These are phyloP conservation scores for Pectinophora gossypiella DNA, from an alignment of 1,140 invertebrate species.

Conservation along the genomic window DNA sequence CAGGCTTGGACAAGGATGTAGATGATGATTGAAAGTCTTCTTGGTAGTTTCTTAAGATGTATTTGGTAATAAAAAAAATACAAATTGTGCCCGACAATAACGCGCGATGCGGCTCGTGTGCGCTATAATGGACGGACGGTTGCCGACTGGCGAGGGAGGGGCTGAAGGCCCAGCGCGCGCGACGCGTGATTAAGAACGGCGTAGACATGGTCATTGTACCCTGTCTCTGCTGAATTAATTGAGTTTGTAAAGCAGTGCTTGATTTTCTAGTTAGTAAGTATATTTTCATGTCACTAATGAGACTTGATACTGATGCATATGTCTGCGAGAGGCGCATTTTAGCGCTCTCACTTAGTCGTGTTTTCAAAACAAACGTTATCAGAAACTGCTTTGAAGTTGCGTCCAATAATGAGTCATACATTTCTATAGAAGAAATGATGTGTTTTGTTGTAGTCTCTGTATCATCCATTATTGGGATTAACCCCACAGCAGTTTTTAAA, in stretches of 20 bases:
- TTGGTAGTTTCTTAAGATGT: too few species aligned
- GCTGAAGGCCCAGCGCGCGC: too few species aligned
- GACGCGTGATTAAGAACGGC: too few species aligned
- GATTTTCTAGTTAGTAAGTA: slow-evolving; percentile 3
- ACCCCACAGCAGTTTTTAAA: not conserved
- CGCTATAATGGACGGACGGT: too few species aligned
- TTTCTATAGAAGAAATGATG: not conserved
- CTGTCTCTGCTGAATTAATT: not conserved
- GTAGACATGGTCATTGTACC: too few species aligned
- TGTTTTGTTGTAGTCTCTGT: not conserved
- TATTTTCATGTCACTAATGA: not conserved
- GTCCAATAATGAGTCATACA: not conserved
- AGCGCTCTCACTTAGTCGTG: not conserved
- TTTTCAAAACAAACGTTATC: slow-evolving; percentile 6
- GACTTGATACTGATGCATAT: not conserved
- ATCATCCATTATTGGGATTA: not conserved
- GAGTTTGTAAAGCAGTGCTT: not conserved
- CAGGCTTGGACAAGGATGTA: too few species aligned
- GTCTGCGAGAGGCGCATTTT: not conserved
- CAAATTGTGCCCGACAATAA: too few species aligned
- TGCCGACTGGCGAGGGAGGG: too few species aligned
- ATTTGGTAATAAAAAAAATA: too few species aligned
- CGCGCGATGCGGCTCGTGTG: too few species aligned
- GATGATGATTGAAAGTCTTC: too few species aligned
- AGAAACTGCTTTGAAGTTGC: not conserved